Percentiles rank a stretch among this genome's conserved stretches.
phyloP scores from a whole-genome alignment of 2,113 vertebrate species.

The Microtus montanus region DNA sequence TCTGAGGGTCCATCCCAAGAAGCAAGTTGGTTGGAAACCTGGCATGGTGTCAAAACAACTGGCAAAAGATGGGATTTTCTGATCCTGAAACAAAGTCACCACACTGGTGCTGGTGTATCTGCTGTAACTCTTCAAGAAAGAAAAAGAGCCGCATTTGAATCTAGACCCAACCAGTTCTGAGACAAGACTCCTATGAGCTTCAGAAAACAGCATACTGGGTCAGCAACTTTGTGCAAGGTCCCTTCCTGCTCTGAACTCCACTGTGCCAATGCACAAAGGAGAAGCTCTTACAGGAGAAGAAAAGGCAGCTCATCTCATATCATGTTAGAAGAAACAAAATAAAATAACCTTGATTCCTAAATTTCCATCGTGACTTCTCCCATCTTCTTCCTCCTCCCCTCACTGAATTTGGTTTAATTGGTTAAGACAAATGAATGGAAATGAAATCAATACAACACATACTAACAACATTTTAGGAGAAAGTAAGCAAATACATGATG shows the following conservation, averaged over 20 bases:
- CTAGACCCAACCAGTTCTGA: background rate
- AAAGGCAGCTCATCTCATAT: background rate
- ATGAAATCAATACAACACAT: constrained; percentile 43
- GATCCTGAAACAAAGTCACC: constrained; percentile 3
- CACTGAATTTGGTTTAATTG: constrained; percentile 42
- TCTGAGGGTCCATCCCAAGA: background rate
- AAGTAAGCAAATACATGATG: constrained; percentile 47
- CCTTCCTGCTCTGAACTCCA: background rate
- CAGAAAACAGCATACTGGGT: background rate
- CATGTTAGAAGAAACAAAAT: constrained; percentile 13
- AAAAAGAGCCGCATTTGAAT: background rate
- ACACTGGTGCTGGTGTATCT: background rate
- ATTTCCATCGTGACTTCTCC: constrained; percentile 32
- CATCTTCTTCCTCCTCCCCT: background rate
- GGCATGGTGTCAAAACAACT: background rate
- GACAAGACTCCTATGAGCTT: background rate
- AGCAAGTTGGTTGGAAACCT: constrained; percentile 16
- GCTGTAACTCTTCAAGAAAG: background rate
- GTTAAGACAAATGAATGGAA: constrained; percentile 64
- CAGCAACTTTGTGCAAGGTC: background rate
- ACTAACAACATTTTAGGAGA: constrained; percentile 47
- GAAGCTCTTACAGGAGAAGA: background rate
- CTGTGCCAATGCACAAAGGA: background rate
- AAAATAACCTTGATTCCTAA: constrained; percentile 42
- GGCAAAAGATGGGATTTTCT: background rate